Base-by-base conservation (phyloP, 2,113 vertebrate species). In the Ardeotis arabs region DNA sequence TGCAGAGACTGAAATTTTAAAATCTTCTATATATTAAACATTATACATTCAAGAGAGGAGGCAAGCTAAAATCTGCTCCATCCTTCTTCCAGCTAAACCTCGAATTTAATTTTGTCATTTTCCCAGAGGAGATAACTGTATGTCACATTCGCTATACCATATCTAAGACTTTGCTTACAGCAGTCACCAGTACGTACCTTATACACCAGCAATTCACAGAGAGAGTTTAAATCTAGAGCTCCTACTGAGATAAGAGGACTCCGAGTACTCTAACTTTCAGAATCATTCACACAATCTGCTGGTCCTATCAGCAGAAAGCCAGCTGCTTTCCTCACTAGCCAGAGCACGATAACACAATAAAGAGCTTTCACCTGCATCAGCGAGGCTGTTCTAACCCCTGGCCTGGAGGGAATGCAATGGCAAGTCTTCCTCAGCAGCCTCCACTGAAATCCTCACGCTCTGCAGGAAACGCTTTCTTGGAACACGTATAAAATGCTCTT, bases 131-230 rank as follows among this genome's bases (percentile, higher is more conserved):
- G 33, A 19, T 63, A 84, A 58, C 58, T 31, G 7, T 35, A 16
- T 28, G 25, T 44, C 56, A 37, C 13, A 0, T 56, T 85, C 1
- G 1, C 50, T 58, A 4, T 10, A 44, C 33, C 27, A 27, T 9
- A 3, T 31, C 47, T 37, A 35, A 73, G 66, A 52, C 25, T 52
- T 59, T 58, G 50, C 50, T 83, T 50, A 62, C 16, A 53, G 72
- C 67, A 56, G 25, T 9, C 50, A 83, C 50, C 45, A 52, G 31
- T 16, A 18, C 1, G 0, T 25, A 28, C 41, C 87, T 84, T 5
- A 49, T 44, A 31, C 28, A 84, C 55, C 27, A 70, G 45, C 31
- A 92, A 62, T 75, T 70, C 18, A 29, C 0, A 1, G 44, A 37
- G 56, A 82, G 25, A 41, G 70, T 83, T 47, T 70, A 22, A 23